Base-by-base conservation (phyloP, 2,888 invertebrate species). In the Hesperia comma region DNA sequence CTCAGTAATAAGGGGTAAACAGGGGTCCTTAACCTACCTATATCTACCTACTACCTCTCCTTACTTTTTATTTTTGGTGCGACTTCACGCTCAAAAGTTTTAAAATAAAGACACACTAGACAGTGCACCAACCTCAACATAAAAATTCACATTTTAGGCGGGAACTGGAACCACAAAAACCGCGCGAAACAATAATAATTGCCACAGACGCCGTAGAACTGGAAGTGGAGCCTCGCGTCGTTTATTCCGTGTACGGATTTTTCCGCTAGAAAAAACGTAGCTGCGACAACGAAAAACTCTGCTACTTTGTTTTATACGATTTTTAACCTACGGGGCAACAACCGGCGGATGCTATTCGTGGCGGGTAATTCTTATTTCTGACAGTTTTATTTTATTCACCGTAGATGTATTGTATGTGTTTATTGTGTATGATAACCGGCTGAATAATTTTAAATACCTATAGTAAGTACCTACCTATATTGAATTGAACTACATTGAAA, bases 191-290 rank as follows among this genome's bases (percentile, higher is more conserved):
- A 56, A 49, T 63, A 33, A 55, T 46, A 57, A 56, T 56, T 49
- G 51, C 51, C 51, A 51, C 51, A 56, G 63, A 49, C 49, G 49
- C 40, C 26, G 33, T 17, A 51, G 21, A 40, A 49, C 46, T 56
- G 46, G 55, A 55, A 63, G 32, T 46, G 12, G 26, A 63, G n/a
- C 37, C 37, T 15, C 54, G 55, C 57, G 40, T 26, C 57, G 57
- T 57, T 56, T 63, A 51, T 40, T 63, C 32, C 57, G 37, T 57
- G 57, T 57, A 51, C 49, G 49, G 49, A 57, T 63, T 63, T 63
- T 63, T 56, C 37, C 63, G 49, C 63, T 37, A 51, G 40, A 40
- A 63, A 63, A 51, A 49, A 63, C 57, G 57, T 40, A 49, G 43
- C 49, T 55, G 55, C 10, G 15, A 57, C 63, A 63, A 57, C 32